These are phyloP conservation scores for Ceraclea dissimilis DNA, from an alignment of 2,888 invertebrate species.

Conservation along the genomic window DNA sequence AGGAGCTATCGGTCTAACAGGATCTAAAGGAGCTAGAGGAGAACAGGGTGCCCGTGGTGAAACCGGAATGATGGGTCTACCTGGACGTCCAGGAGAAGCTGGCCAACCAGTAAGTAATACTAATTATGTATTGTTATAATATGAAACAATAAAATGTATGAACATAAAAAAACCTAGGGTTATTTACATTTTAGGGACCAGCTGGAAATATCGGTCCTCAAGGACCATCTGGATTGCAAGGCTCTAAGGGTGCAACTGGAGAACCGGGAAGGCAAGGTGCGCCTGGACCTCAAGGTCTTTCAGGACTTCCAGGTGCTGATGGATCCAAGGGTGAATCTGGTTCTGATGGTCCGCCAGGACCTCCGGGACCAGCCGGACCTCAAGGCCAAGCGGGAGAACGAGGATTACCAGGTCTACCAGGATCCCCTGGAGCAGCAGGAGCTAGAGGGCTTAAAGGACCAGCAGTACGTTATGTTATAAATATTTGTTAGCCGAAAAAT, in stretches of 20 bases:
- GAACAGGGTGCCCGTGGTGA: constrained; percentile 73
- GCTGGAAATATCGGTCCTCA: constrained; percentile 61
- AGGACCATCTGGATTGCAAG: constrained; percentile 61
- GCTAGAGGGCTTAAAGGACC: constrained; percentile 57
- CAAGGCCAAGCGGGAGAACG: constrained; percentile 62
- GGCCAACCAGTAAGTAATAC: constrained; percentile 56
- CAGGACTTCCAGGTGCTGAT: constrained; percentile 64
- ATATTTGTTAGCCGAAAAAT: too few relatives aligned
- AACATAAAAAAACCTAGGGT: constrained; percentile 2
- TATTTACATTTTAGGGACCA: constrained; percentile 49
- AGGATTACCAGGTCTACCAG: constrained; percentile 54
- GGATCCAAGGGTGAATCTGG: constrained; percentile 71
- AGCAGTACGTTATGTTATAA: constrained; percentile 37
- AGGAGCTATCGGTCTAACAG: constrained; percentile 55
- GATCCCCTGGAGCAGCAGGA: constrained; percentile 57
- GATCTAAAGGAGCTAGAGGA: constrained; percentile 68
- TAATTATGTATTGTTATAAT: background rate
- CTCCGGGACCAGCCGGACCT: constrained; percentile 61
- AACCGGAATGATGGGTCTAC: constrained; percentile 63
- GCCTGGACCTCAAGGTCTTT: constrained; percentile 59
- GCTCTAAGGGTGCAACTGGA: constrained; percentile 63
- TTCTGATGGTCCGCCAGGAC: constrained; percentile 60
- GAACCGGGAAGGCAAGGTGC: constrained; percentile 62
- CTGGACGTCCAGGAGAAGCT: constrained; percentile 68
- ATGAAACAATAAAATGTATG: too few relatives aligned